Base-by-base conservation (phyloP, 2,888 invertebrate species). In the Synergus japonicus region DNA sequence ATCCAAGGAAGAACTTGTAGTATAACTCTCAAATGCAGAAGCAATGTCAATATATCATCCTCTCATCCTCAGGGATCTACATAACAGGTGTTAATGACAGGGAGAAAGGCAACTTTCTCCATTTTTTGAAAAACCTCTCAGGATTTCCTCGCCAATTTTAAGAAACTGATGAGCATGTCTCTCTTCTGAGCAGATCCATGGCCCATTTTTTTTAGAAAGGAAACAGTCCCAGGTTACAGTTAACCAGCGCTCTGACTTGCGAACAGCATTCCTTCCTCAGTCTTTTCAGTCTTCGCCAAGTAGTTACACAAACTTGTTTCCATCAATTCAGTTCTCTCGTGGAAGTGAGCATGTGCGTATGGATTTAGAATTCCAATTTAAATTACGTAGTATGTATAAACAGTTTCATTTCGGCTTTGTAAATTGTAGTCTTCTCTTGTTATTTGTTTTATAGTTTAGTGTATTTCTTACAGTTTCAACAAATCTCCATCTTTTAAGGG, bases 131-230 rank as follows among this genome's bases (percentile, higher is more conserved):
- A 69, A 69, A 29, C 49, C 54, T 73, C 54, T 12, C 49, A 54
- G 54, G 73, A 73, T 54, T 5, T 73, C 37, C 15, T 73, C 15
- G 73, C 22, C 49, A 73, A 73, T 73, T 73, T 73, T 73, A 29
- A 73, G 22, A 44, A 67, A 46, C 67, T 49, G 49, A 73, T 73
- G 73, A 73, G 54, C 54, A 15, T 29, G 46, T 69, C 66, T 67
- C 44, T 73, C 73, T 29, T 54, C 73, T 73, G 69, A 69, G 54
- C 22, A 60, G 73, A 73, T 73, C 73, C 73, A 73, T 73, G 73
- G 49, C 73, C 73, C 73, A 73, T 73, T 73, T 73, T 69, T 73
- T 73, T 73, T 73, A 73, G 73, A 73, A 73, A 73, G 73, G 73
- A 54, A 73, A 73, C 73, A 73, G 73, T 73, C 73, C 49, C 54